A percentile compares a stretch with the other conserved stretches of the same genome.
Evolutionary conservation across 2,113 vertebrate genomes (phyloP).

Genomic region (Brienomyrus brachyistius): DNA sequence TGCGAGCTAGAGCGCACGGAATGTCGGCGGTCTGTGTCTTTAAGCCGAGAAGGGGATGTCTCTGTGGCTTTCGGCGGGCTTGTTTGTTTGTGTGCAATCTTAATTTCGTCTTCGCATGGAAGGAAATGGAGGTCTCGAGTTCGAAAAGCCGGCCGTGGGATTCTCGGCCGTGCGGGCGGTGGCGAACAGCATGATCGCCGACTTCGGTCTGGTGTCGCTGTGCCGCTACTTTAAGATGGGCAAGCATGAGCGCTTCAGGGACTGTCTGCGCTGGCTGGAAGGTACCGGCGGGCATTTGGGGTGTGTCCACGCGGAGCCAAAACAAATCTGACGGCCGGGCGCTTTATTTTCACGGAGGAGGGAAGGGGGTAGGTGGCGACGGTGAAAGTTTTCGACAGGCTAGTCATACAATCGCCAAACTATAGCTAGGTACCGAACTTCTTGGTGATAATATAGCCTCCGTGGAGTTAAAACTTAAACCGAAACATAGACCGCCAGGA

Average conservation of each 20-base stretch:
- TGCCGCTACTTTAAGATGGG: slow-evolving; percentile 49
- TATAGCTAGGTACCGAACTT: not conserved
- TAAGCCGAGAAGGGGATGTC: not conserved
- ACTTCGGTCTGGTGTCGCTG: slow-evolving; percentile 51
- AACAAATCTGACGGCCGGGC: not conserved
- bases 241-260: slow-evolving; percentile 39
- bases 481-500: not conserved
- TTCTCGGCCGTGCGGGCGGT: slow-evolving; percentile 30
- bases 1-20: not conserved
- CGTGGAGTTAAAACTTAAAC: not conserved
- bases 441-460: not conserved
- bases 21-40: not conserved
- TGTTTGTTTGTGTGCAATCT: not conserved
- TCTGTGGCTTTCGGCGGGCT: not conserved
- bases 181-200: slow-evolving; percentile 48
- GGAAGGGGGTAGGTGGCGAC: not conserved
- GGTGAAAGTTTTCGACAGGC: not conserved
- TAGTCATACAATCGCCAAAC: not conserved
- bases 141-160: not conserved
- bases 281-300: slow-evolving; percentile 37
- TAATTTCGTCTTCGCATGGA: not conserved
- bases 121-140: not conserved
- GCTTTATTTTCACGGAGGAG: not conserved
- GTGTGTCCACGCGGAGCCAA: not conserved
- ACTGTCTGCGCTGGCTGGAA: slow-evolving; percentile 37